Percentiles rank a stretch among this genome's conserved stretches.
phyloP scores from a whole-genome alignment of 2,113 vertebrate species.

The Pogona vitticeps region DNA sequence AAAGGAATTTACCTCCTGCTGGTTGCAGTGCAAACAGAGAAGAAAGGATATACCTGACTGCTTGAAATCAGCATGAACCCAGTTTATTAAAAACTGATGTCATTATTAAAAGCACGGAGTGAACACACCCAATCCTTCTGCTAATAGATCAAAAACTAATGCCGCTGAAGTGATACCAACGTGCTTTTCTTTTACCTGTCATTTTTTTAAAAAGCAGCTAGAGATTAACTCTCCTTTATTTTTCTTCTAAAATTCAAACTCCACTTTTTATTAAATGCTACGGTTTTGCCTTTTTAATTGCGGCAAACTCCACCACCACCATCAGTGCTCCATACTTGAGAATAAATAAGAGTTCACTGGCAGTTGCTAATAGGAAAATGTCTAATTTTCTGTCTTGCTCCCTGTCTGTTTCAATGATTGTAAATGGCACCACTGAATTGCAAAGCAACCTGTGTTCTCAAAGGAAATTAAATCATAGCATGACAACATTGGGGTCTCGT shows the following conservation, averaged over 20 bases:
- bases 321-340: neutral
- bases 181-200: neutral
- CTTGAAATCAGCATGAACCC: neutral
- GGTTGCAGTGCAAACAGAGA: neutral
- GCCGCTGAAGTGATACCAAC: neutral
- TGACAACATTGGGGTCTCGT: constrained; percentile 23
- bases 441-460: constrained; percentile 43
- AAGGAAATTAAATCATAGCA: constrained; percentile 27
- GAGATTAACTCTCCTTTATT: neutral
- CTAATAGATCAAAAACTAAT: neutral
- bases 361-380: neutral
- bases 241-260: constrained; percentile 30
- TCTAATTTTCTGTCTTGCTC: neutral
- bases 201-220: neutral
- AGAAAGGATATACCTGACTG: neutral
- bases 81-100: neutral
- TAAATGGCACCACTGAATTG: constrained; percentile 35
- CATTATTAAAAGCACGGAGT: neutral
- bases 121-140: neutral
- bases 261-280: constrained; percentile 31
- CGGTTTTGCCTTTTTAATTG: neutral
- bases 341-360: neutral
- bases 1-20: neutral
- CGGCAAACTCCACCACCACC: neutral
- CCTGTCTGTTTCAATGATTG: constrained; percentile 33